Conservation (phyloP, 37 sponge, comb jelly and placozoan species). For the Haliclona indistincta region DNA sequence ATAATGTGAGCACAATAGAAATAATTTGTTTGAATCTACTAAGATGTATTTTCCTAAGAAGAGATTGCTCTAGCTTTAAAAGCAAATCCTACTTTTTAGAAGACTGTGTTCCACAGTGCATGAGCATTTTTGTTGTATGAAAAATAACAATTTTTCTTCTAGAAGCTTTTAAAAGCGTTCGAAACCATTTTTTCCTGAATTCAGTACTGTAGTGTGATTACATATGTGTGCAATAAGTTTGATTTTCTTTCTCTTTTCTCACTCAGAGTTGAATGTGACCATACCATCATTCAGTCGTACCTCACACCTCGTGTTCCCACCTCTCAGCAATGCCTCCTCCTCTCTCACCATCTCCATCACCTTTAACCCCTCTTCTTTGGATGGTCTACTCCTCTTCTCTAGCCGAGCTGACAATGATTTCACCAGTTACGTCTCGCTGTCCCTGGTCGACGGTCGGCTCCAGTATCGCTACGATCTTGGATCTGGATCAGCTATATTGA, state of each 20-base stretch:
- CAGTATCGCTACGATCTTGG: constrained; percentile 42
- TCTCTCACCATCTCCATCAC: constrained; percentile 37
- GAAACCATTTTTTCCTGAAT: too few relatives aligned
- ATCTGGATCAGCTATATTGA: constrained; percentile 3
- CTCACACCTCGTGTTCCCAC: constrained; percentile 47
- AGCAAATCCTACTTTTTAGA: too few relatives aligned
- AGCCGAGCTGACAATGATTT: constrained; percentile 22
- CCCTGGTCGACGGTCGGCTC: constrained; percentile 30
- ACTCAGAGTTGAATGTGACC: constrained; percentile 26
- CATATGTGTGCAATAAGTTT: too few relatives aligned
- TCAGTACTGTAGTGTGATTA: too few relatives aligned
- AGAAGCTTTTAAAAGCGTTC: not conserved
- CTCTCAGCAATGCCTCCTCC: constrained; percentile 5
- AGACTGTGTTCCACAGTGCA: too few relatives aligned
- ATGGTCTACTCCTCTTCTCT: constrained; percentile 57
- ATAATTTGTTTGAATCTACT: too few relatives aligned
- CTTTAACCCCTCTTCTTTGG: constrained; percentile 18
- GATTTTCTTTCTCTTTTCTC: too few relatives aligned
- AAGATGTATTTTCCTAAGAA: too few relatives aligned
- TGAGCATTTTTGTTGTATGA: too few relatives aligned
- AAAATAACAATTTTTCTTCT: not conserved
- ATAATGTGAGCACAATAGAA: not conserved
- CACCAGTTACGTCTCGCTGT: constrained; percentile 39
- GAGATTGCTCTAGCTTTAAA: too few relatives aligned
- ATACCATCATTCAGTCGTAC: constrained; percentile 39